A percentile compares a stretch with the other conserved stretches of the same genome.
Conservation (phyloP, 2,113 vertebrate species). For the Colossoma macropomum region DNA sequence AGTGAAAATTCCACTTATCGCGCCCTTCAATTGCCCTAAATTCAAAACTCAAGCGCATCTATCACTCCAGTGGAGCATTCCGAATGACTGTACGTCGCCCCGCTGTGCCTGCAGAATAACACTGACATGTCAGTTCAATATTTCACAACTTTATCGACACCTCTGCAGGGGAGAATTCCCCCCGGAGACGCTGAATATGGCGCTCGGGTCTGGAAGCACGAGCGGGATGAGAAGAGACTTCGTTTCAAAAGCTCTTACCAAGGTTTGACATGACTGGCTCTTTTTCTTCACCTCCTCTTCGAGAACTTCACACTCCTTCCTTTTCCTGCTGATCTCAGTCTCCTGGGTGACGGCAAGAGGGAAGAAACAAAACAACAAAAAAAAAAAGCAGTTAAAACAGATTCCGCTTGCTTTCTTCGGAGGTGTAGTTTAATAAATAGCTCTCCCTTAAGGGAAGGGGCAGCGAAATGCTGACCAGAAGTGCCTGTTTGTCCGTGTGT, state of each 20-base stretch:
- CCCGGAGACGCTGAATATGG: background rate
- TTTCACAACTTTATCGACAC: constrained; percentile 31
- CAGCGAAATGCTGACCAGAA: background rate
- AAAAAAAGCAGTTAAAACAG: constrained; percentile 56
- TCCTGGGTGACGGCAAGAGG: constrained; percentile 68
- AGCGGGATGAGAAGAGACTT: constrained; percentile 3
- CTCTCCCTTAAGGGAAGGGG: constrained; percentile 11
- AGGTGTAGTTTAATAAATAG: constrained; percentile 12
- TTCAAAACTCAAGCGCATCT: background rate
- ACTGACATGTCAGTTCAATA: constrained; percentile 25
- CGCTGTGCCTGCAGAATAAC: background rate
- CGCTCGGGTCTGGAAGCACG: constrained; percentile 12
- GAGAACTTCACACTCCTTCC: constrained; percentile 76
- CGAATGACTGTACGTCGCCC: background rate
- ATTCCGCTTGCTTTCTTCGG: constrained; percentile 38
- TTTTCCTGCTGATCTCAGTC: constrained; percentile 78
- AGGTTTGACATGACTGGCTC: constrained; percentile 83
- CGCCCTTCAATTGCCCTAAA: background rate
- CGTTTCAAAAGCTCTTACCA: constrained; percentile 74
- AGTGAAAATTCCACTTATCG: too few species aligned
- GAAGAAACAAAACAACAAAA: constrained; percentile 11
- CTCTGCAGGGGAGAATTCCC: constrained; percentile 12
- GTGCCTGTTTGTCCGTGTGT: constrained; percentile 12
- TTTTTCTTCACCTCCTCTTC: constrained; percentile 80
- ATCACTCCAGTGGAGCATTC: background rate